Evolutionary conservation across 2,888 invertebrate genomes (phyloP).

Genomic region (Neoaliturus tenellus): DNA sequence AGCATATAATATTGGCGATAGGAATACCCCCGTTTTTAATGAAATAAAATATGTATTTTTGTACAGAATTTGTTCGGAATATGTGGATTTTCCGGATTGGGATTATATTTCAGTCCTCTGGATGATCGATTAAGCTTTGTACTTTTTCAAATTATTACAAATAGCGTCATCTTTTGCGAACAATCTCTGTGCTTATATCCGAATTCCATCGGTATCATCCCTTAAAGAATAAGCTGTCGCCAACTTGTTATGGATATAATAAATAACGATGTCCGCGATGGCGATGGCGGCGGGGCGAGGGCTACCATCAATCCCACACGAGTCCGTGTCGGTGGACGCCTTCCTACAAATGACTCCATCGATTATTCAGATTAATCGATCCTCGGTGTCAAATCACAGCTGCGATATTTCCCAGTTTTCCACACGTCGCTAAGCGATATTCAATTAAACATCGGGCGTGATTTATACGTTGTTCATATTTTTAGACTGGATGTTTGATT

Average conservation of each 20-base stretch:
- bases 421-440: slow-evolving; percentile 45
- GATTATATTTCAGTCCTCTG: too few relatives aligned
- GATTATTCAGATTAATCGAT: slow-evolving; percentile 55
- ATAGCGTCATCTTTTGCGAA: too few relatives aligned
- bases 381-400: slow-evolving; percentile 46
- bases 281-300: background rate
- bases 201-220: too few relatives aligned
- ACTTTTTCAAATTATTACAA: too few relatives aligned
- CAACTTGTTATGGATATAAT: background rate
- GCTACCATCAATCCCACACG: background rate
- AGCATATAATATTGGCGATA: too few relatives aligned
- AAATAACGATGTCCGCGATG: background rate
- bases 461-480: slow-evolving; percentile 48
- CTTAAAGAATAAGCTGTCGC: too few relatives aligned
- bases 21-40: too few relatives aligned
- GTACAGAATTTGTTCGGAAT: too few relatives aligned
- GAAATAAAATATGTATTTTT: too few relatives aligned
- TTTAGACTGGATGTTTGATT: slow-evolving; percentile 42
- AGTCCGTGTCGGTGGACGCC: background rate
- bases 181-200: too few relatives aligned
- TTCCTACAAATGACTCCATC: slow-evolving; percentile 50
- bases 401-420: slow-evolving; percentile 55
- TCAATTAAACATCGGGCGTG: slow-evolving; percentile 41
- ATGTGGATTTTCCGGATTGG: too few relatives aligned
- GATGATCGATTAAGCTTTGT: too few relatives aligned